phyloP scores from a whole-genome alignment of 2,797 vertebrate species.

The Hyperoplus immaculatus region DNA sequence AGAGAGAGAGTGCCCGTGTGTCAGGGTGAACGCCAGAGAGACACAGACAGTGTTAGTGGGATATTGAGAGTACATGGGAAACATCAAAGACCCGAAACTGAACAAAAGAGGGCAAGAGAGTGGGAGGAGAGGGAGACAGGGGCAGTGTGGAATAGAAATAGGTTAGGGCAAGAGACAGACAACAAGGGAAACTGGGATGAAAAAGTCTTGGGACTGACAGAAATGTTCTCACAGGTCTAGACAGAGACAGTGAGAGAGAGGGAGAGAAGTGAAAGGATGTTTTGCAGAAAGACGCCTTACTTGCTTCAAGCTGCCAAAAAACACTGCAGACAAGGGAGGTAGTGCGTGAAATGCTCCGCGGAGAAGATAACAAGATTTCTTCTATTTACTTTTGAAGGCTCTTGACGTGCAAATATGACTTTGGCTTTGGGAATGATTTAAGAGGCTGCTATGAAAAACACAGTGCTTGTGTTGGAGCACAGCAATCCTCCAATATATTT shows the following conservation, averaged over 20 bases:
- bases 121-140: constrained; percentile 11
- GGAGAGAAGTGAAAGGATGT: constrained; percentile 34
- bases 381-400: constrained; percentile 62
- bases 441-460: constrained; percentile 39
- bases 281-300: constrained; percentile 44
- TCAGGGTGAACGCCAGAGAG: constrained; percentile 38
- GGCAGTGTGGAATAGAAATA: constrained; percentile 52
- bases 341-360: constrained; percentile 47
- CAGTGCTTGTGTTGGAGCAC: constrained; percentile 16
- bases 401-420: constrained; percentile 58
- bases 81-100: constrained; percentile 77
- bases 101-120: constrained; percentile 70
- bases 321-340: constrained; percentile 43
- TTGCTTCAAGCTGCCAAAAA: constrained; percentile 46
- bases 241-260: constrained; percentile 28
- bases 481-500: constrained; percentile 33
- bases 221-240: constrained; percentile 56
- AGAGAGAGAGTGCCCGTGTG: constrained; percentile 54
- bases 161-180: constrained; percentile 60
- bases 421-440: constrained; percentile 47
- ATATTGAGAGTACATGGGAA: constrained; percentile 55
- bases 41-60: constrained; percentile 69
- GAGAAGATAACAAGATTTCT: constrained; percentile 55
- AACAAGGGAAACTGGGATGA: constrained; percentile 51
- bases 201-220: constrained; percentile 50